Evolutionary conservation across 2,888 invertebrate genomes (phyloP).

Genomic region (Cantharis flavilabris): DNA sequence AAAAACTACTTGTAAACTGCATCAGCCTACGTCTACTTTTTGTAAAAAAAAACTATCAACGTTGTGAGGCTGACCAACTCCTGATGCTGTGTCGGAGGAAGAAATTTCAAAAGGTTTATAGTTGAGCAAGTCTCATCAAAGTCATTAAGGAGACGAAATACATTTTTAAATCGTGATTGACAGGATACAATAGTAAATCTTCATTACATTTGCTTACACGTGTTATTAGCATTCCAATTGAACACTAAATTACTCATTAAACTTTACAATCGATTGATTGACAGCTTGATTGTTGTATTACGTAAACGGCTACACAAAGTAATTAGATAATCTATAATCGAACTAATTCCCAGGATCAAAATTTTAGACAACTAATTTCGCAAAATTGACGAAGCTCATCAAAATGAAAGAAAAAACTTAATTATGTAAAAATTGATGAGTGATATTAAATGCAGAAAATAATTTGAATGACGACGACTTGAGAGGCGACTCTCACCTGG

Average conservation of each 20-base stretch:
- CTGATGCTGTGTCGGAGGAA: neutral
- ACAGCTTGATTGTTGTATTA: constrained; percentile 4
- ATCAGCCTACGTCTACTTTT: no score
- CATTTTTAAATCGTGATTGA: neutral
- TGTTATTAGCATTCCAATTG: neutral
- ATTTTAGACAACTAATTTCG: neutral
- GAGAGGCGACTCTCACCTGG: constrained; percentile 29
- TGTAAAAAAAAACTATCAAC: no score
- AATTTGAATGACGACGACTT: constrained; percentile 19
- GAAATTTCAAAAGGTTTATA: neutral
- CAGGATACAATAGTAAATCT: neutral
- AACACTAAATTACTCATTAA: constrained; percentile 4
- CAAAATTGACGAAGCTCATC: neutral
- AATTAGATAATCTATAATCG: neutral
- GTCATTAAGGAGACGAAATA: neutral
- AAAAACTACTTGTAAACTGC: no score
- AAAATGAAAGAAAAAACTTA: neutral
- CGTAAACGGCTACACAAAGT: neutral
- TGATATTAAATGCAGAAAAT: constrained; percentile 15
- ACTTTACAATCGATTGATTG: neutral
- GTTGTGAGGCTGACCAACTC: no score
- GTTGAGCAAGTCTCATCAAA: neutral
- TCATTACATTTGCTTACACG: neutral
- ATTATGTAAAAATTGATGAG: constrained; percentile 11
- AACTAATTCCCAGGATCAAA: neutral